Base-by-base conservation (phyloP, 2,888 invertebrate species). In the Prosopocoilus inquinatus region DNA sequence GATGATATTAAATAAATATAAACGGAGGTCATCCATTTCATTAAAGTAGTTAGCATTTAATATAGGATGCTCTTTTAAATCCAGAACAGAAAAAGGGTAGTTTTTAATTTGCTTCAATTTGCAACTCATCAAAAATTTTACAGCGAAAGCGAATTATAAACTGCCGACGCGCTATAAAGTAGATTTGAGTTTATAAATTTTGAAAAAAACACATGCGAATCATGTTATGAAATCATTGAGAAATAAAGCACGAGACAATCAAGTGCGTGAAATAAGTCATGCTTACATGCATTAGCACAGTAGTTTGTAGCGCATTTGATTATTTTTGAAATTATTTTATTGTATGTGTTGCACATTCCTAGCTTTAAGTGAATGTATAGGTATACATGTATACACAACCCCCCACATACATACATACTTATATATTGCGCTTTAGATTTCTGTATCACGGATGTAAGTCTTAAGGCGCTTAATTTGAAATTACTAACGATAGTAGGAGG, bases 221-320 rank as follows among this genome's bases (percentile, higher is more conserved):
- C 61, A 62, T 28, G 7, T 28, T 28, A 5, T 28, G 13, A 13
- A 44, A 3, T 15, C 35, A 33, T 47, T 47, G 12, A 34, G 12
- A 46, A 38, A 49, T 39, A 50, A 59, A 47, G 49, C 50, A 56
- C 52, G 67, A 70, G 76, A 76, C 76, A 76, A 76, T 76, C 76
- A 76, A 72, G 74, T 75, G 75, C 75, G 70, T 70, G 70, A 69
- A 41, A 41, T 41, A 15, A 41, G 41, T 41, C 41, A 41, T 41
- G 41, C 41, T 41, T 41, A 41, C 13, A 41, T 41, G 41, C 41
- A 41, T 41, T 41, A 41, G 41, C 41, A 41, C 41, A 12, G 41
- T 41, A 41, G 41, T 41, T 41, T 41, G 41, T 41, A 41, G 41
- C 41, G 41, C 41, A 41, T 41, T 15, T 41, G 41, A 15, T 41